Base-by-base conservation (phyloP, 2,113 vertebrate genomes). In the Dascyllus trimaculatus region DNA sequence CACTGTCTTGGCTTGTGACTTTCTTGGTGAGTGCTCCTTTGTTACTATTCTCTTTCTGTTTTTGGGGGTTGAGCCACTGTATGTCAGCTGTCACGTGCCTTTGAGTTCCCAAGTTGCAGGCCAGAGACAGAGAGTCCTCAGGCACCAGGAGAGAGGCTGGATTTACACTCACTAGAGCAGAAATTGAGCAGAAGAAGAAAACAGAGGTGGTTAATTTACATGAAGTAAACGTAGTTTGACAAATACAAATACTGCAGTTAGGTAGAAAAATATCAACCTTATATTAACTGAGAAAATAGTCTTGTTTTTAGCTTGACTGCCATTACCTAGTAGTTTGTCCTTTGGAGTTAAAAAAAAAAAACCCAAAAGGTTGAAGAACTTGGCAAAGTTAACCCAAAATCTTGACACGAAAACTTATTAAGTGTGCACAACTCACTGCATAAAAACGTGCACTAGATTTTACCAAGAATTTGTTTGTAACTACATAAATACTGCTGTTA, bases 21-120 rank as follows among this genome's bases (percentile, higher is more conserved):
- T 0, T 1, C 1, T 63, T 11, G 0, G 0, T 0, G 22, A 26
- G 0, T 0, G 0, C 0, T n/a, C 4, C 5, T 2, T 2, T 0
- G 0, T 0, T 4, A 0, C 0, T 0, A 0, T 0, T 0, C 1
- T 2, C 4, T 40, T 0, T 21, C 3, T 0, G 0, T 21, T 7
- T 19, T 13, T 10, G 15, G 14, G 92, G 90, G 57, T n/a, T 59
- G n/a, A 68, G 0, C 94, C 90, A 92, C 25, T 71, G 4, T 13
- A 90, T 77, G 6, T 1, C 0, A 4, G 60, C 48, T 4, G 1
- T n/a, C 0, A 0, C 1, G 0, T 1, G 0, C 8, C 0, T 1
- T 3, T 0, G 15, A 51, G 1, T 4, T 1, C 54, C 10, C 21
- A 46, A 8, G 0, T 19, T 13, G 56, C 89, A 94, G 29, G 2